phyloP scores from a whole-genome alignment of 2,888 invertebrate genomes.

The Ischnura elegans region DNA sequence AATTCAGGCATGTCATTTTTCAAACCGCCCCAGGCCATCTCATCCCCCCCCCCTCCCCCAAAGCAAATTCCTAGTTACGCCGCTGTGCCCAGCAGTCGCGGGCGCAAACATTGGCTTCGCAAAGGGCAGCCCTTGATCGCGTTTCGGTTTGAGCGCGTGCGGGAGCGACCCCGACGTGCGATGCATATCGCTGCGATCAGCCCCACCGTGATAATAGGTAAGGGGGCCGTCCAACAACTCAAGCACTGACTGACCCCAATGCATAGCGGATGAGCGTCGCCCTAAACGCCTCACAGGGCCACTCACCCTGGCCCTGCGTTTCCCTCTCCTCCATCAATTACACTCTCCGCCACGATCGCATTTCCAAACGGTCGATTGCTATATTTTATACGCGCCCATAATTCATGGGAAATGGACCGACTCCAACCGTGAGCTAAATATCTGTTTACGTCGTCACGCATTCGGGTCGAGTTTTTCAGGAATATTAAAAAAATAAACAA shows the following conservation, averaged over 20 bases:
- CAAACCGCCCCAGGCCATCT: too few species aligned
- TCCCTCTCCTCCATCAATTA: background rate
- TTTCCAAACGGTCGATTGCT: background rate
- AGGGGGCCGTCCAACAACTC: background rate
- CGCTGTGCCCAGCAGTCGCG: too few species aligned
- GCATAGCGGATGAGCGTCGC: slow-evolving; percentile 33
- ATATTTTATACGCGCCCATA: background rate
- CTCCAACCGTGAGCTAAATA: background rate
- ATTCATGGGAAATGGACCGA: background rate
- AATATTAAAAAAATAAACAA: too few species aligned
- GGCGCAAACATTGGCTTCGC: too few species aligned
- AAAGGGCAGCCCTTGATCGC: too few species aligned
- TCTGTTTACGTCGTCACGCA: background rate
- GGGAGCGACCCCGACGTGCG: background rate
- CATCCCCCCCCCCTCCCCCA: too few species aligned
- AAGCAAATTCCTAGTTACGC: too few species aligned
- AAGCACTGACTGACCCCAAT: slow-evolving; percentile 53
- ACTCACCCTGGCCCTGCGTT: background rate
- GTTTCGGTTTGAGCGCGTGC: too few species aligned
- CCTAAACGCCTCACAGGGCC: background rate
- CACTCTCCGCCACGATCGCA: background rate
- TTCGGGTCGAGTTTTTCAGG: background rate
- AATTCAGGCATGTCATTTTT: too few species aligned
- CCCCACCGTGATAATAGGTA: background rate
- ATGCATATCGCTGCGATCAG: background rate